Evolutionary conservation across 1,140 invertebrate species (phyloP).

Genomic region (Diorhabda carinulata): DNA sequence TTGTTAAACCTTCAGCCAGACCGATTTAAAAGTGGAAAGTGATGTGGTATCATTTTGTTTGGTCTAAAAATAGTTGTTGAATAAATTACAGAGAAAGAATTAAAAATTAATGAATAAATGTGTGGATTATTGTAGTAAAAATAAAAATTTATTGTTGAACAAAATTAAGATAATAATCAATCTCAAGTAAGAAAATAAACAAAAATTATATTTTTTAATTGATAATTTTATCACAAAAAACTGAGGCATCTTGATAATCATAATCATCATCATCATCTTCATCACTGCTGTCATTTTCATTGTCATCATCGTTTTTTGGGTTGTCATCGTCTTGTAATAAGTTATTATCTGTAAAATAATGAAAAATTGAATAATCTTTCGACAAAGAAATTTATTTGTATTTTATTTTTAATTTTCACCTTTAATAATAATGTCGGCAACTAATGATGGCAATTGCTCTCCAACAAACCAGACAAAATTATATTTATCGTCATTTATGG

Average conservation of each 20-base stretch:
- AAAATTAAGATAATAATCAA: too few relatives aligned
- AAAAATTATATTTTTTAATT: too few relatives aligned
- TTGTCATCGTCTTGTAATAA: conserved; percentile 19
- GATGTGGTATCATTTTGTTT: too few relatives aligned
- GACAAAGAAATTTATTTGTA: conserved; percentile 9
- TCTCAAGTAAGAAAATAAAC: too few relatives aligned
- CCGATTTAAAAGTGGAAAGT: too few relatives aligned
- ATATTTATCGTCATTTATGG: conserved; percentile 15
- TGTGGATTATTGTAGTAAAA: too few relatives aligned
- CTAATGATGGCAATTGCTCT: conserved; percentile 19
- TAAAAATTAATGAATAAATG: too few relatives aligned
- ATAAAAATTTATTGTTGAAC: too few relatives aligned
- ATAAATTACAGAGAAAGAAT: too few relatives aligned
- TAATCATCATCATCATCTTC: conserved; percentile 15
- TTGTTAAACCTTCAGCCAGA: too few relatives aligned
- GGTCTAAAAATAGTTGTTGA: too few relatives aligned
- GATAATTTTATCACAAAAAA: conserved; percentile 22
- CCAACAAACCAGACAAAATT: conserved; percentile 20
- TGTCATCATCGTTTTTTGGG: conserved; percentile 20
- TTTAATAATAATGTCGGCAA: conserved; percentile 13
- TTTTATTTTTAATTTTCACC: conserved; percentile 1
- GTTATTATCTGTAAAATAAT: conserved; percentile 20
- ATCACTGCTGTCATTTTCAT: conserved; percentile 20
- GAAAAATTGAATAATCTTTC: neutral
- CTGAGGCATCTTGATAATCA: conserved; percentile 13